Percentiles rank a stretch among this genome's conserved stretches.
Conservation (phyloP, 2,888 invertebrate genomes). For the Rhaphigaster nebulosa region DNA sequence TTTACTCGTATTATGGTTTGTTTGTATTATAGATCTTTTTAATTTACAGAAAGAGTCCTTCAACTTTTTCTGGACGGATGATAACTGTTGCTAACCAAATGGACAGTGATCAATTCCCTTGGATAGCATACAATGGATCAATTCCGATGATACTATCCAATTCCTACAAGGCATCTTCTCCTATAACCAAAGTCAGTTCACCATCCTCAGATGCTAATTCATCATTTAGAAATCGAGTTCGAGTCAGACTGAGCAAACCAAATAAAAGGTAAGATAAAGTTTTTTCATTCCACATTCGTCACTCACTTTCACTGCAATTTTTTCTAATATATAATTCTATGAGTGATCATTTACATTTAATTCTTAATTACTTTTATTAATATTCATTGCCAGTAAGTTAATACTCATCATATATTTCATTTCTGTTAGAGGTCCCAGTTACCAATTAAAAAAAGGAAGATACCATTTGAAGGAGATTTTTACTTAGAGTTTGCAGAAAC, state of each 20-base stretch:
- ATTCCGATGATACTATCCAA: constrained; percentile 17
- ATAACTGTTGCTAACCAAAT: constrained; percentile 49
- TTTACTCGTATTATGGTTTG: no score
- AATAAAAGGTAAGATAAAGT: constrained; percentile 25
- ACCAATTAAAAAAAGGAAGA: no score
- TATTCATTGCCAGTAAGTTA: background rate
- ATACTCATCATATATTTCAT: no score
- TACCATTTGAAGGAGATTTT: no score
- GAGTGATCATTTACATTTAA: background rate
- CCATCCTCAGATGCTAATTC: background rate
- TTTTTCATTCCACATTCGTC: background rate
- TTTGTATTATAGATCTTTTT: background rate
- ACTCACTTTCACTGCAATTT: background rate
- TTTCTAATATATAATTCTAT: background rate
- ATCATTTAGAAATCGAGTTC: constrained; percentile 51
- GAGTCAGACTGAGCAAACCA: constrained; percentile 41
- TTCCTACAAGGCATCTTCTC: background rate
- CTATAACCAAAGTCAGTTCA: background rate
- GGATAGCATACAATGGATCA: constrained; percentile 46
- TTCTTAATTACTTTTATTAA: background rate
- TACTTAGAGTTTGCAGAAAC: no score
- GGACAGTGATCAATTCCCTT: constrained; percentile 42
- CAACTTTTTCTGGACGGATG: constrained; percentile 7
- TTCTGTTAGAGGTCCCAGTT: no score
- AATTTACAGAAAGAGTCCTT: background rate